Evolutionary conservation across 1,140 invertebrate species (phyloP), one percentile per base, ranked within the genome.

Genomic region (Antheraea mylitta): DNA sequence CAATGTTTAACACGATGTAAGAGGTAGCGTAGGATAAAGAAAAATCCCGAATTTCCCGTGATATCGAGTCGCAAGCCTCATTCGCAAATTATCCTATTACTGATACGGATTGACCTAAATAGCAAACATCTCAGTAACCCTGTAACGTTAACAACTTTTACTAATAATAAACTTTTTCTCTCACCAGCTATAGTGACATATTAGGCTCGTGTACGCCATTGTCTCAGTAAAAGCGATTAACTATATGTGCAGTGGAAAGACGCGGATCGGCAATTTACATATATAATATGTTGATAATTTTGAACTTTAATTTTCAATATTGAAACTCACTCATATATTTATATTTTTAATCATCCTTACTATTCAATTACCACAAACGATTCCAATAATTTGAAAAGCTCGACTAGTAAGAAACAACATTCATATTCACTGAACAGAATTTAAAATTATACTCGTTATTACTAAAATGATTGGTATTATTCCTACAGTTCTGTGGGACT

Each of bases 161-260:
- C 64, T 65, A 65, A 53, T 65, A 65, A 65, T 18, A 48, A 65
- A 65, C 42, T 65, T 65, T 65, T 65, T 65, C 42, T 48, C 64
- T 65, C 45, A 53, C 42, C 19, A 16, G 10, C 38, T 42, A 65
- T 65, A 13, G 64, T 19, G 18, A 53, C 36, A 22, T 65, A 65
- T 16, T 65, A 36, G 13, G 30, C 45, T 36, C 2, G 13, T 61
- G 3, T 7, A 63, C 11, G 22, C 11, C 19, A 0, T 0, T 36
- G 61, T 63, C 22, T 3, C 13, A 36, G 30, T 63, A 16, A 13
- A 63, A 63, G 13, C 30, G 30, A 63, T 36, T 53, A 53, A 53
- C 10, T 9, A 53, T 53, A 16, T 53, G 38, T 42, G 1, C 7
- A 30, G 22, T 42, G 7, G 8, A 42, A 42, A 8, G 38, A 42